A percentile compares a stretch with the other conserved stretches of the same genome.
Conservation (phyloP, 2,113 vertebrate species). For the Mus spicilegus region DNA sequence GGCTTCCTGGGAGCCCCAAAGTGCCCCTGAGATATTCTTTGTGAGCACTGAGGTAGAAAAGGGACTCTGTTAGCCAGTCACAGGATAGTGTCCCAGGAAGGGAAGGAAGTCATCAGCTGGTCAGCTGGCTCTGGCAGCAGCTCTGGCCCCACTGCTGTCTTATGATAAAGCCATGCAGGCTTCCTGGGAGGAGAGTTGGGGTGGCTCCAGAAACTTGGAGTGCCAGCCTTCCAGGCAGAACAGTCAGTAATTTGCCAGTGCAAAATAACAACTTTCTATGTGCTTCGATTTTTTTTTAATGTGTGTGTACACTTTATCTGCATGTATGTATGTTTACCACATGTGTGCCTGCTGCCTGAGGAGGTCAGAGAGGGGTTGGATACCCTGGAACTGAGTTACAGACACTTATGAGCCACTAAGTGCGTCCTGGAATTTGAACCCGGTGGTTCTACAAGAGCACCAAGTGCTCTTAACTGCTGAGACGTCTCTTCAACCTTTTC, state of each 20-base stretch:
- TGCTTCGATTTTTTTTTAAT: not conserved
- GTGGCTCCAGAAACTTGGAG: not conserved
- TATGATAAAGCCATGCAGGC: slow-evolving; percentile 5
- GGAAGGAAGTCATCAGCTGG: slow-evolving; percentile 13
- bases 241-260: not conserved
- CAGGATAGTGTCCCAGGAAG: slow-evolving; percentile 33
- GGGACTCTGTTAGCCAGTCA: not conserved
- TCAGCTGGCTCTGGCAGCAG: not conserved
- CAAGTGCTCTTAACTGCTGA: not conserved
- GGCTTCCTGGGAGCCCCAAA: not conserved
- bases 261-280: not conserved
- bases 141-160: not conserved
- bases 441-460: not conserved
- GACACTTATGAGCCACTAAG: not conserved
- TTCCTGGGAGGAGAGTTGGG: not conserved
- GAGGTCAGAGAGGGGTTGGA: not conserved
- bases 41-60: not conserved
- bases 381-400: not conserved
- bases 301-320: not conserved
- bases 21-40: slow-evolving; percentile 45
- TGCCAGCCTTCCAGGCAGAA: not conserved
- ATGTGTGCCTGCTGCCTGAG: not conserved
- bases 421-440: not conserved
- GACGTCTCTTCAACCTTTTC: not conserved
- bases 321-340: not conserved